phyloP scores from a whole-genome alignment of 2,888 invertebrate genomes.

The Bembecia ichneumoniformis region DNA sequence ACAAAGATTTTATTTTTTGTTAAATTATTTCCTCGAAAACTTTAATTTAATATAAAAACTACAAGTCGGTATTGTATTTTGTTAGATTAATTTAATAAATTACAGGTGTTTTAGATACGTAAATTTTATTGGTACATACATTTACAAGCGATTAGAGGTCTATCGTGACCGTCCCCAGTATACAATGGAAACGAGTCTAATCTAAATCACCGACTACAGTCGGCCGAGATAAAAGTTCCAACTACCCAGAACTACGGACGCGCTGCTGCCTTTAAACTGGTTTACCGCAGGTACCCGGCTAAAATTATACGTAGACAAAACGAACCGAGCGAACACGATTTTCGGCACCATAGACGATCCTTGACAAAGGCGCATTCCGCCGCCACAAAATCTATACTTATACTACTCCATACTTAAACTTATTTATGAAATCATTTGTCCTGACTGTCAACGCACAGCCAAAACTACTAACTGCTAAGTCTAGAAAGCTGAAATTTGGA shows the following conservation, averaged over 20 bases:
- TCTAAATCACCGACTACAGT: conserved; percentile 25
- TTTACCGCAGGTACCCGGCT: conserved; percentile 60
- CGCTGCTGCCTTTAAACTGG: conserved; percentile 46
- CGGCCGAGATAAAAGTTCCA: conserved; percentile 36
- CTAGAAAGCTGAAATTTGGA: too few relatives aligned
- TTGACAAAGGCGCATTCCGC: conserved; percentile 57
- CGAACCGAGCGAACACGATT: conserved; percentile 32
- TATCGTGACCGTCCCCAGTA: neutral
- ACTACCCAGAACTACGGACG: conserved; percentile 41
- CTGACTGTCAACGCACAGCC: too few relatives aligned
- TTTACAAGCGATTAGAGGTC: neutral
- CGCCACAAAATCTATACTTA: conserved; percentile 6
- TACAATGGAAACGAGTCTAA: conserved; percentile 19
- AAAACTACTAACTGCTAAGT: too few relatives aligned
- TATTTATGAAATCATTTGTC: neutral
- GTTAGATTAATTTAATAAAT: too few relatives aligned
- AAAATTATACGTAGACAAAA: conserved; percentile 64
- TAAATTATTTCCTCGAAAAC: too few relatives aligned
- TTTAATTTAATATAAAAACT: too few relatives aligned
- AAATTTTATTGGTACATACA: neutral
- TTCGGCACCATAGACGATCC: conserved; percentile 44
- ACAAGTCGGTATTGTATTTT: too few relatives aligned
- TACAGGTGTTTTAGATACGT: too few relatives aligned
- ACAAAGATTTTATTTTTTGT: too few relatives aligned
- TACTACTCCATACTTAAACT: neutral